phyloP scores from a whole-genome alignment of 2,113 vertebrate genomes.

The Cryptotis parvus region DNA sequence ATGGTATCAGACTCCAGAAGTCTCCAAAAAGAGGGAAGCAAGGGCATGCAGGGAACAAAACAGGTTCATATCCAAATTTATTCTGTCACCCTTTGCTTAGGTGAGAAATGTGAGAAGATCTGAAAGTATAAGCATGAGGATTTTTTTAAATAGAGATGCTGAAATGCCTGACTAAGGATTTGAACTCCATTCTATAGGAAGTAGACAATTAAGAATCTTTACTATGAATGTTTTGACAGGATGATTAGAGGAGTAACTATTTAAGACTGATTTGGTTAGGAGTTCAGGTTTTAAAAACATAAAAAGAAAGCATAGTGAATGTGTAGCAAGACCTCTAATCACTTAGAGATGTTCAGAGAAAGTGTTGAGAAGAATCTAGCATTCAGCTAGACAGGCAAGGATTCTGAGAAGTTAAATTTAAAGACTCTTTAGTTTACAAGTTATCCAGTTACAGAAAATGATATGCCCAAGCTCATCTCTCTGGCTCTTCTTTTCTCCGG shows the following conservation, averaged over 20 bases:
- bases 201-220: not conserved
- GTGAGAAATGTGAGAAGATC: slow-evolving; percentile 11
- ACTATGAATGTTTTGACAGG: not conserved
- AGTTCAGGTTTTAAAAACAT: slow-evolving; percentile 33
- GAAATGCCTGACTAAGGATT: not conserved
- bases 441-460: not conserved
- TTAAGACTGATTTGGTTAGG: not conserved
- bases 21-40: too few relatives aligned
- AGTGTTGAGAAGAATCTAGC: not conserved
- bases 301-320: not conserved
- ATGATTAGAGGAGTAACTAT: not conserved
- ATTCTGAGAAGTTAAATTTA: not conserved
- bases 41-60: not conserved
- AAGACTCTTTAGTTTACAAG: not conserved
- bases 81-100: not conserved
- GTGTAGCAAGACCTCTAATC: not conserved
- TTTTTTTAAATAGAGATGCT: not conserved
- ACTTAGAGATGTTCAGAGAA: too few relatives aligned
- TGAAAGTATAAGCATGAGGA: not conserved
- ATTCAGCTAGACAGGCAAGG: not conserved
- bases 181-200: not conserved
- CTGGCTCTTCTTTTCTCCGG: not conserved
- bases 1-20: too few relatives aligned
- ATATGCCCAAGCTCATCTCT: not conserved
- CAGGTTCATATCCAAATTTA: slow-evolving; percentile 12